A percentile compares a stretch with the other conserved stretches of the same genome.
phyloP scores from a whole-genome alignment of 2,797 vertebrate species.

The Apodemus agrarius region DNA sequence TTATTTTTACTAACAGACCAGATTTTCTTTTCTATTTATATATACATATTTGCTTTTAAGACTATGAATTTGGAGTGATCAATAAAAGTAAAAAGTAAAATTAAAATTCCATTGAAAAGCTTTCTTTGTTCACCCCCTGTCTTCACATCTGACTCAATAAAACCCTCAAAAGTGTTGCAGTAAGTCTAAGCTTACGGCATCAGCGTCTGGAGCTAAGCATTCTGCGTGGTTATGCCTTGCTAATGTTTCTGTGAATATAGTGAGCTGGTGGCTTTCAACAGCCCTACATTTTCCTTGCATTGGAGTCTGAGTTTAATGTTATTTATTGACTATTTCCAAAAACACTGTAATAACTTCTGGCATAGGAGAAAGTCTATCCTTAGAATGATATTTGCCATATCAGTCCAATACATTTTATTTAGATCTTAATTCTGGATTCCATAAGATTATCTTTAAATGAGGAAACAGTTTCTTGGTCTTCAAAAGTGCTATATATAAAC shows the following conservation, averaged over 20 bases:
- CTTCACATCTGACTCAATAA: conserved; percentile 8
- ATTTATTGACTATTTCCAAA: conserved; percentile 40
- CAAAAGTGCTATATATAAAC: neutral
- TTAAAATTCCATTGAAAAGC: conserved; percentile 46
- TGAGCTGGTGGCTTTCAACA: conserved; percentile 42
- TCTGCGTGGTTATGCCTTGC: conserved; percentile 52
- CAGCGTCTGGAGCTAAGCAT: conserved; percentile 47
- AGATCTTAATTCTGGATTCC: neutral
- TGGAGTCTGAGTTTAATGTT: conserved; percentile 29
- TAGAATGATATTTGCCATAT: conserved; percentile 1
- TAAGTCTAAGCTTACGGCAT: conserved; percentile 1
- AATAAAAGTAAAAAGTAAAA: conserved; percentile 13
- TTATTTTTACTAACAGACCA: neutral
- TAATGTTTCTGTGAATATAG: conserved; percentile 40
- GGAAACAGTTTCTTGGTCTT: neutral
- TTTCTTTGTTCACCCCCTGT: conserved; percentile 34
- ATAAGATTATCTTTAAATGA: neutral
- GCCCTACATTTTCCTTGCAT: conserved; percentile 38
- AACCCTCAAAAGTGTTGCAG: conserved; percentile 27
- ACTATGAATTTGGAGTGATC: neutral
- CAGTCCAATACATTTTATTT: neutral
- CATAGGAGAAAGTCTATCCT: neutral
- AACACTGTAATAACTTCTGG: neutral
- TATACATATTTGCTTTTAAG: neutral
- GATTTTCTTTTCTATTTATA: neutral